These are phyloP conservation scores for Labeo catla DNA, from an alignment of 2,113 vertebrate species.

Conservation along the genomic window DNA sequence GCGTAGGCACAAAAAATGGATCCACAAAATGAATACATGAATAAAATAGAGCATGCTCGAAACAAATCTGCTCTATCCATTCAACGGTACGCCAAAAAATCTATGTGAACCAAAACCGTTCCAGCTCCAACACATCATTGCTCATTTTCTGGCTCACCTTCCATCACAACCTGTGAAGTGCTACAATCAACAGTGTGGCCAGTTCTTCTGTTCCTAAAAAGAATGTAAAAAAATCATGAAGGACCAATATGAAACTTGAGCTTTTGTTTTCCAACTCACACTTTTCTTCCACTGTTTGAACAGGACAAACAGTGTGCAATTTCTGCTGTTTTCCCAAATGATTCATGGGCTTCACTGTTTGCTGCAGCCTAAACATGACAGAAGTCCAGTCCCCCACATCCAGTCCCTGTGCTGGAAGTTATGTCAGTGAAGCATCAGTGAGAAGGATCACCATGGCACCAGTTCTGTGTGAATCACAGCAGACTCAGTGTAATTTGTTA, in stretches of 20 bases:
- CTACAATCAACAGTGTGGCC: not conserved
- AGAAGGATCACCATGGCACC: conserved; percentile 1
- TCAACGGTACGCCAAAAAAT: not conserved
- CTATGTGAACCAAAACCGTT: not conserved
- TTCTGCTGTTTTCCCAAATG: not conserved
- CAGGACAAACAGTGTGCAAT: not conserved
- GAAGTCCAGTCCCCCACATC: not conserved
- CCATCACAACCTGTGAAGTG: conserved; percentile 4
- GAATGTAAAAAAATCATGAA: not conserved
- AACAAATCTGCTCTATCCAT: not conserved
- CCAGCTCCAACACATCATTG: not conserved
- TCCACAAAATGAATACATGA: conserved; percentile 19
- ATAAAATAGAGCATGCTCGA: not conserved
- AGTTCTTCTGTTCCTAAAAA: not conserved
- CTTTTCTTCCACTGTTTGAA: not conserved
- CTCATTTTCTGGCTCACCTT: conserved; percentile 15
- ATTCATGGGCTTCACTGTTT: not conserved
- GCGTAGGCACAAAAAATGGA: conserved; percentile 22
- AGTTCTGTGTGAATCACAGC: conserved; percentile 59
- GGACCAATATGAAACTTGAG: not conserved
- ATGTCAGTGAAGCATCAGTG: not conserved
- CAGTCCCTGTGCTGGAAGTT: not conserved
- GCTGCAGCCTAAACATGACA: not conserved
- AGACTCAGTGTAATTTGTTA: conserved; percentile 61
- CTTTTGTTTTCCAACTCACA: not conserved